Evolutionary conservation across 2,888 invertebrate genomes (phyloP).

Genomic region (Drosophila greeni): DNA sequence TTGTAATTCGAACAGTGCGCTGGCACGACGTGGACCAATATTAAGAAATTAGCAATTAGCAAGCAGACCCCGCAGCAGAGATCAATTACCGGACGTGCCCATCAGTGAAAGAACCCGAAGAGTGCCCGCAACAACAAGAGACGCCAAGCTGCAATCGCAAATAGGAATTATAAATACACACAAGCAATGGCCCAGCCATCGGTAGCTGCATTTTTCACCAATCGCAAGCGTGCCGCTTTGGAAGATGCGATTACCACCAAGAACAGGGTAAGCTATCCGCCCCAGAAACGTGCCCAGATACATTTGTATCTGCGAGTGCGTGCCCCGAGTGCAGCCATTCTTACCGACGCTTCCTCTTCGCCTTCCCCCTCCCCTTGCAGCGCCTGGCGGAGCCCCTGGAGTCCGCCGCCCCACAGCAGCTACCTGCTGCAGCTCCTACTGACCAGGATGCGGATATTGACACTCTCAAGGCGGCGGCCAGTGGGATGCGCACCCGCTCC

Average conservation of each 20-base stretch:
- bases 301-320: constrained; percentile 34
- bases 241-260: constrained; percentile 83
- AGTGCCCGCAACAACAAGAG: constrained; percentile 12
- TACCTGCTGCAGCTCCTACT: constrained; percentile 14
- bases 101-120: constrained; percentile 45
- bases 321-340: constrained; percentile 47
- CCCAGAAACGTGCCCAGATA: constrained; percentile 36
- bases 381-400: constrained; percentile 52
- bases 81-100: constrained; percentile 50
- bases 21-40: constrained; percentile 59
- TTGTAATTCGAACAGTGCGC: constrained; percentile 72
- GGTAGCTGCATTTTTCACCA: constrained; percentile 86
- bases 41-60: constrained; percentile 18
- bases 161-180: constrained; percentile 17
- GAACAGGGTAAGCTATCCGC: constrained; percentile 79
- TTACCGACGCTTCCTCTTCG: constrained; percentile 2
- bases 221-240: constrained; percentile 86
- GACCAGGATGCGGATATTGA: constrained; percentile 65
- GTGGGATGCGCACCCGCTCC: constrained; percentile 70
- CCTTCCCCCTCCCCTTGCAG: constrained; percentile 38
- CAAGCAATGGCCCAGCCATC: constrained; percentile 86
- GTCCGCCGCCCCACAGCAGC: constrained; percentile 23
- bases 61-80: constrained; percentile 14
- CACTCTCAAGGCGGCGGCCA: constrained; percentile 51
- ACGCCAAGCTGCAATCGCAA: constrained; percentile 36